phyloP scores from a whole-genome alignment of 2,113 vertebrate species.

The Hemiscyllium ocellatum region DNA sequence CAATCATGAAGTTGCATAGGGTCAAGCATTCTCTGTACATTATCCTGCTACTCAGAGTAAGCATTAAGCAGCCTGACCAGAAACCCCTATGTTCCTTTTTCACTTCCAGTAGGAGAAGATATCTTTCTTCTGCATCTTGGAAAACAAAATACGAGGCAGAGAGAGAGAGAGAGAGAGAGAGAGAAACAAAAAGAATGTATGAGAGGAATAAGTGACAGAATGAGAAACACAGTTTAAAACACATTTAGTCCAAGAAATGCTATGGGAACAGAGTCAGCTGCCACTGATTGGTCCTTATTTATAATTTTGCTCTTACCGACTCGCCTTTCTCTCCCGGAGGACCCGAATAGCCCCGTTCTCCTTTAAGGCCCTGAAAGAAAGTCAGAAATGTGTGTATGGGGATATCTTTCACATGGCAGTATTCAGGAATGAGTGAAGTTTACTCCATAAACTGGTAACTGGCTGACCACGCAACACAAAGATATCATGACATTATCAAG shows the following conservation, averaged over 20 bases:
- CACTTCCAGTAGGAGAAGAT: background rate
- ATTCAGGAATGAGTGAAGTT: background rate
- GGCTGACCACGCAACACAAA: background rate
- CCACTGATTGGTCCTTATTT: background rate
- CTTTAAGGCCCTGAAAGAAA: slow-evolving; percentile 31
- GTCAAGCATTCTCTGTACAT: background rate
- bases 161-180: background rate
- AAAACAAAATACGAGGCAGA: background rate
- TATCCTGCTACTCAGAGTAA: background rate
- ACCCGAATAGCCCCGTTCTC: background rate
- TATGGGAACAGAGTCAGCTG: background rate
- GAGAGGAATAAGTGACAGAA: background rate
- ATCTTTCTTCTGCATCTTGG: background rate
- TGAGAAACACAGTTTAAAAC: background rate
- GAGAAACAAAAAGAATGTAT: background rate
- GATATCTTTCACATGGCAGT: background rate
- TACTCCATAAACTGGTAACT: background rate
- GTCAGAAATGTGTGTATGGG: background rate
- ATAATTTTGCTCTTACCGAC: background rate
- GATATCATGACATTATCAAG: background rate
- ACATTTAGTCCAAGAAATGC: background rate
- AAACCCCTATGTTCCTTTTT: background rate
- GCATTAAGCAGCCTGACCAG: background rate
- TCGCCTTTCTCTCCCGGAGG: background rate
- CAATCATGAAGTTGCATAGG: background rate